Conservation (phyloP, 2,888 invertebrate species). For the Orthosia cruda region DNA sequence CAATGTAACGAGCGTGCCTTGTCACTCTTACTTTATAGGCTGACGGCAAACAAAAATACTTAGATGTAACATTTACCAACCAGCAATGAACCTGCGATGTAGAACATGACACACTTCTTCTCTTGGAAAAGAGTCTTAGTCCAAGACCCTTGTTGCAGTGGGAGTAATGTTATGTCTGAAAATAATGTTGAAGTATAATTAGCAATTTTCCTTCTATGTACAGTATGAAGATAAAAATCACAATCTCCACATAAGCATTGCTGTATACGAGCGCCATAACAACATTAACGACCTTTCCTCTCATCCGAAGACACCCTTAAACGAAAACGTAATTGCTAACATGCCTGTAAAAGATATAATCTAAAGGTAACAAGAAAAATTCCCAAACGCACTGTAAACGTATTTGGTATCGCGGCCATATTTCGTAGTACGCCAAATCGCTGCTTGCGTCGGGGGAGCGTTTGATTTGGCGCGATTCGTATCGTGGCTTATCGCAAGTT, state of each 20-base stretch:
- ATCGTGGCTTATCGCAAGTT: constrained; percentile 75
- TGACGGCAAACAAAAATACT: not conserved
- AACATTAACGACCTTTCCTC: constrained; percentile 47
- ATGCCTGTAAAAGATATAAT: constrained; percentile 64
- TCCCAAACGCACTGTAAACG: constrained; percentile 85
- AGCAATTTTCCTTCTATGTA: not conserved
- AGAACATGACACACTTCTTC: not conserved
- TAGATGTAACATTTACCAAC: too few relatives aligned
- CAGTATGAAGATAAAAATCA: constrained; percentile 28
- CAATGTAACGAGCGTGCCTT: not conserved
- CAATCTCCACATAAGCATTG: constrained; percentile 19
- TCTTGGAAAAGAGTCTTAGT: not conserved
- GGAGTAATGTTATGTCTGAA: not conserved
- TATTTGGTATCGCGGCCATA: constrained; percentile 80
- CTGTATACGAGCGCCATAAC: constrained; percentile 29
- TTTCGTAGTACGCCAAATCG: constrained; percentile 82
- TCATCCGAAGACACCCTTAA: constrained; percentile 53
- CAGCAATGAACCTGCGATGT: too few relatives aligned
- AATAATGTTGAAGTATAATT: not conserved
- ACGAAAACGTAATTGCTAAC: constrained; percentile 68
- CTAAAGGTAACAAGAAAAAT: constrained; percentile 76
- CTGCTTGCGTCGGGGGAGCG: constrained; percentile 83
- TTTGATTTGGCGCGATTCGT: constrained; percentile 85
- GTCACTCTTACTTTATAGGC: not conserved
- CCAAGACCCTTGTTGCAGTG: too few relatives aligned